These are phyloP conservation scores for Leptopterna dolabrata DNA, from an alignment of 2,888 invertebrate species.

Conservation along the genomic window DNA sequence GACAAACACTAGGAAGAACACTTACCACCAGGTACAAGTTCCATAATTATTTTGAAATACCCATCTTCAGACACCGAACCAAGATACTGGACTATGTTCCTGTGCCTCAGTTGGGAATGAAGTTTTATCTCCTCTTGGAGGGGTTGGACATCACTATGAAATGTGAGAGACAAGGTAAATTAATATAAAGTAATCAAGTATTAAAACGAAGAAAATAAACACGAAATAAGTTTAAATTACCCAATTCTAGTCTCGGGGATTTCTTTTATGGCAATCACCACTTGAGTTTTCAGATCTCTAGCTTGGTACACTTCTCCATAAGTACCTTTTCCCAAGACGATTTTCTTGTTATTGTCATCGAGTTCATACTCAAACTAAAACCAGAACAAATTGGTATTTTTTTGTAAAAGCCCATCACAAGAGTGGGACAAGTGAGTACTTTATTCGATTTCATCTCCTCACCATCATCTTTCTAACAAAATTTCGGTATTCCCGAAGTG, in stretches of 20 bases:
- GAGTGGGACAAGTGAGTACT: no score
- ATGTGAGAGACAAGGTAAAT: background rate
- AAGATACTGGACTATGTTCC: conserved; percentile 96
- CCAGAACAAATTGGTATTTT: background rate
- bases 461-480: no score
- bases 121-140: conserved; percentile 97
- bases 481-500: no score
- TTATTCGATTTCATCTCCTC: no score
- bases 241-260: conserved; percentile 89
- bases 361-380: conserved; percentile 83
- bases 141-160: conserved; percentile 86
- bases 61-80: conserved; percentile 95
- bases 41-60: conserved; percentile 99
- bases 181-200: background rate
- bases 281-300: conserved; percentile 90
- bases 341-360: conserved; percentile 88
- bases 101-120: conserved; percentile 93
- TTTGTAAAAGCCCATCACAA: no score
- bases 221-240: background rate
- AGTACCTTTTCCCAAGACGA: conserved; percentile 92
- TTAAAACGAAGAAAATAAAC: background rate
- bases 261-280: conserved; percentile 96
- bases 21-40: conserved; percentile 92
- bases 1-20: background rate
- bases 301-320: conserved; percentile 97